These are phyloP conservation scores for Adelphocoris suturalis DNA, from an alignment of 2,888 invertebrate species.

Conservation along the genomic window DNA sequence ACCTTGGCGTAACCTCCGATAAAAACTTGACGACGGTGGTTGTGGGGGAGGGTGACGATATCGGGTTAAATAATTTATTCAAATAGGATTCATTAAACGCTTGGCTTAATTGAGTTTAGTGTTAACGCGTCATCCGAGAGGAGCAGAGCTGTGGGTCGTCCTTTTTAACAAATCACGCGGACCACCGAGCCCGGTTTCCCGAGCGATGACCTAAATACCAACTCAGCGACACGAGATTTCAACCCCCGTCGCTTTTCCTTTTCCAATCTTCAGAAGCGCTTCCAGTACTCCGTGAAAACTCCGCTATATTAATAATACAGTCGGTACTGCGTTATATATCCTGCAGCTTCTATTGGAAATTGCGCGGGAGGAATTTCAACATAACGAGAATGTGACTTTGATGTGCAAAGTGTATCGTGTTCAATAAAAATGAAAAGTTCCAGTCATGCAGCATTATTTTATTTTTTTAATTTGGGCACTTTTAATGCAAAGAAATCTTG, in stretches of 20 bases:
- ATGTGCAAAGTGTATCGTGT: too few species aligned
- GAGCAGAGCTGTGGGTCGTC: background rate
- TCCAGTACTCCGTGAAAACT: too few species aligned
- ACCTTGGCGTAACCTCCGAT: background rate
- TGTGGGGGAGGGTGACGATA: too few species aligned
- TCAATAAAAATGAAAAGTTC: too few species aligned
- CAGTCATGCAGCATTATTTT: too few species aligned
- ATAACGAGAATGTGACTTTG: too few species aligned
- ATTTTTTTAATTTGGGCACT: too few species aligned
- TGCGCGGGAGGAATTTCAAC: too few species aligned
- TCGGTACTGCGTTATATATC: too few species aligned
- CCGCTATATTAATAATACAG: too few species aligned
- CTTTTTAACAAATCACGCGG: constrained; percentile 34
- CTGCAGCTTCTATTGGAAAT: too few species aligned
- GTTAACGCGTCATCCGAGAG: constrained; percentile 1
- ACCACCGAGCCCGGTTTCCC: constrained; percentile 34
- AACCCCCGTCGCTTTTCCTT: background rate
- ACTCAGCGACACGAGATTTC: background rate
- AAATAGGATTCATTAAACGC: constrained; percentile 31
- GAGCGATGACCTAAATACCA: constrained; percentile 19
- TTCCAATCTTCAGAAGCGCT: background rate
- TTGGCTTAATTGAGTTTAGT: constrained; percentile 8
- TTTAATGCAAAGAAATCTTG: too few species aligned
- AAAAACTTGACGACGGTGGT: background rate
- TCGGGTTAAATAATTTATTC: constrained; percentile 26